Evolutionary conservation across 53 echinoderm and acorn worm species (phyloP).

Genomic region (Astropecten irregularis): DNA sequence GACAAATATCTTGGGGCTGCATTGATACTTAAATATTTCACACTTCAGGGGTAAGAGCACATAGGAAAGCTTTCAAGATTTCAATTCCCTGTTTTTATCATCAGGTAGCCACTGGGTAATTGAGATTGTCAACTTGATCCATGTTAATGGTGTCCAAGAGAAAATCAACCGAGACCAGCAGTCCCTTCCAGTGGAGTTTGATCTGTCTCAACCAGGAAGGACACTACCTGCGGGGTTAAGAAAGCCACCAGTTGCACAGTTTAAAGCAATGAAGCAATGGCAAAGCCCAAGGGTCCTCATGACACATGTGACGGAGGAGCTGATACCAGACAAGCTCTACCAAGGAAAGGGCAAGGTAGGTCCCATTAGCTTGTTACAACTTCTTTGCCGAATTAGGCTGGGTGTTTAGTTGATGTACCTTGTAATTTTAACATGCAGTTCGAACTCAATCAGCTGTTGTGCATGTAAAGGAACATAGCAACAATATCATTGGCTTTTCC

Average conservation of each 20-base stretch:
- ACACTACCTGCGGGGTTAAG: background rate
- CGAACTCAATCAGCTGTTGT: too few relatives aligned
- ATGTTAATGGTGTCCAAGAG: constrained; percentile 13
- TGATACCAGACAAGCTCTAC: constrained; percentile 30
- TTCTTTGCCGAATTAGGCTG: too few relatives aligned
- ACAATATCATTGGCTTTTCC: too few relatives aligned
- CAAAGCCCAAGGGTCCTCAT: constrained; percentile 32
- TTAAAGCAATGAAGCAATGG: constrained; percentile 31
- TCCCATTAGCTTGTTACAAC: too few relatives aligned
- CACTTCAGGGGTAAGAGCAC: too few relatives aligned
- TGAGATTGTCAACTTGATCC: constrained; percentile 26
- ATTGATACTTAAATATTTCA: too few relatives aligned
- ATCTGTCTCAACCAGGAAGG: constrained; percentile 10
- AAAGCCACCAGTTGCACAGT: background rate
- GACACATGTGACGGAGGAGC: constrained; percentile 44
- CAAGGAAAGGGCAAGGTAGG: constrained; percentile 36
- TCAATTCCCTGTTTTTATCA: too few relatives aligned
- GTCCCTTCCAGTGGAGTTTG: constrained; percentile 39
- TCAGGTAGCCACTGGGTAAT: constrained; percentile 40
- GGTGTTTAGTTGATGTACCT: too few relatives aligned
- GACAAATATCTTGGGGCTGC: too few relatives aligned
- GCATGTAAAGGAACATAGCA: too few relatives aligned
- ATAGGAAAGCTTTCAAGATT: too few relatives aligned
- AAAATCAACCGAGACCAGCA: constrained; percentile 15
- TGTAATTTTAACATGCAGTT: too few relatives aligned